These are phyloP conservation scores for Endotricha flammealis DNA, from an alignment of 2,888 invertebrate species.

Conservation along the genomic window DNA sequence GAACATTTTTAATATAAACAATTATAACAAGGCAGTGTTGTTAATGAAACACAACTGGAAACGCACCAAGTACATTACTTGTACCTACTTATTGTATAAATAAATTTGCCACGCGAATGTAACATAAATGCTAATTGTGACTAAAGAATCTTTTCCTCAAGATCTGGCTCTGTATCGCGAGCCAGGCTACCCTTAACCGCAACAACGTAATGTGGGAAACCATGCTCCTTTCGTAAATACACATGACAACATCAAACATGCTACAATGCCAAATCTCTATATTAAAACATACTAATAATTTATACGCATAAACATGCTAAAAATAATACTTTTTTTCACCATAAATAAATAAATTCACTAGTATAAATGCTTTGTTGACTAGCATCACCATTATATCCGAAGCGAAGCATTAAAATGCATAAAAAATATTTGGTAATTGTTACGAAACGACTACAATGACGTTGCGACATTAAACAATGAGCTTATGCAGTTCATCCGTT, in stretches of 20 bases:
- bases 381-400: slow-evolving; percentile 35
- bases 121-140: too few species aligned
- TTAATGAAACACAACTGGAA: slow-evolving; percentile 29
- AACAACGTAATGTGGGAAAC: slow-evolving; percentile 14
- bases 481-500: slow-evolving; percentile 5
- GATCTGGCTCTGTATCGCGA: too few species aligned
- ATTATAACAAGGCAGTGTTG: slow-evolving; percentile 39
- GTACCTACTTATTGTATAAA: slow-evolving; percentile 1
- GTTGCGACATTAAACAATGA: slow-evolving; percentile 15
- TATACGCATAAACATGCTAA: slow-evolving; percentile 16
- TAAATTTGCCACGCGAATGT: not conserved
- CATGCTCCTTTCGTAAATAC: slow-evolving; percentile 20
- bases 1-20: slow-evolving; percentile 16
- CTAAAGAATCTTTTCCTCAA: too few species aligned
- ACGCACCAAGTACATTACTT: slow-evolving; percentile 24
- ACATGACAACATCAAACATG: slow-evolving; percentile 26
- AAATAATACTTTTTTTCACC: slow-evolving; percentile 15
- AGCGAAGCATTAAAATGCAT: slow-evolving; percentile 51
- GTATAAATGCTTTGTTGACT: slow-evolving; percentile 20
- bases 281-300: slow-evolving; percentile 11
- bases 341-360: slow-evolving; percentile 10
- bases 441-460: slow-evolving; percentile 16
- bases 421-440: slow-evolving; percentile 26
- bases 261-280: slow-evolving; percentile 17
- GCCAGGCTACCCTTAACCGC: slow-evolving; percentile 14